A percentile compares a stretch with the other conserved stretches of the same genome.
phyloP scores from a whole-genome alignment of 2,888 invertebrate species.

The Synergus gifuensis region DNA sequence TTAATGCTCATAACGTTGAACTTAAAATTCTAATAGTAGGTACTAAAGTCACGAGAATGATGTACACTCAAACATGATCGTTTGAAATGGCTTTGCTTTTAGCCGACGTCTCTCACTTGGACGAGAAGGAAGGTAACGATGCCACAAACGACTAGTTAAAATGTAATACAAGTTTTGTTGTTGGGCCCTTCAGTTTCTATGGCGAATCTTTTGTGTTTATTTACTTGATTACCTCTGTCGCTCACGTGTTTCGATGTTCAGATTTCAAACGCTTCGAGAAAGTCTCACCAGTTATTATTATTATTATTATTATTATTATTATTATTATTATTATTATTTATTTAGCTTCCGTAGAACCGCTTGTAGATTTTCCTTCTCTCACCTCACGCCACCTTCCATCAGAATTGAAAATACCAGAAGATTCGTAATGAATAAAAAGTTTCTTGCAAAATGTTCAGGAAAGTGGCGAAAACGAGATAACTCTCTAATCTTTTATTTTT shows the following conservation, averaged over 20 bases:
- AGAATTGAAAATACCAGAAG: not conserved
- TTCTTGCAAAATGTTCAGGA: not conserved
- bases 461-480: constrained; percentile 26
- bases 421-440: not conserved
- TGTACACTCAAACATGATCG: constrained; percentile 67
- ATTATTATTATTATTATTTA: constrained; percentile 36
- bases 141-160: constrained; percentile 57
- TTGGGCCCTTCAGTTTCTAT: constrained; percentile 23
- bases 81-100: constrained; percentile 75
- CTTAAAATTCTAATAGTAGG: constrained; percentile 54
- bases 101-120: constrained; percentile 75
- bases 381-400: constrained; percentile 7
- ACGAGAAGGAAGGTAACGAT: constrained; percentile 75
- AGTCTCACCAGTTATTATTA: constrained; percentile 43
- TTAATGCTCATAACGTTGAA: constrained; percentile 48
- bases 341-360: constrained; percentile 58
- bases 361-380: constrained; percentile 47
- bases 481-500: constrained; percentile 51
- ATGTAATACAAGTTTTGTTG: constrained; percentile 35
- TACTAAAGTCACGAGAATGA: constrained; percentile 55
- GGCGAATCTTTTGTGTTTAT: constrained; percentile 1
- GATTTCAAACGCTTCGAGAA: constrained; percentile 45
- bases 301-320: constrained; percentile 37
- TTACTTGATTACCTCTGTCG: constrained; percentile 3
- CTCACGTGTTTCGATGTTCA: constrained; percentile 34